Percentiles rank a stretch among this genome's conserved stretches.
These are phyloP conservation scores for Galago senegalensis DNA, from an alignment of 2,797 vertebrate species.

Conservation along the genomic window DNA sequence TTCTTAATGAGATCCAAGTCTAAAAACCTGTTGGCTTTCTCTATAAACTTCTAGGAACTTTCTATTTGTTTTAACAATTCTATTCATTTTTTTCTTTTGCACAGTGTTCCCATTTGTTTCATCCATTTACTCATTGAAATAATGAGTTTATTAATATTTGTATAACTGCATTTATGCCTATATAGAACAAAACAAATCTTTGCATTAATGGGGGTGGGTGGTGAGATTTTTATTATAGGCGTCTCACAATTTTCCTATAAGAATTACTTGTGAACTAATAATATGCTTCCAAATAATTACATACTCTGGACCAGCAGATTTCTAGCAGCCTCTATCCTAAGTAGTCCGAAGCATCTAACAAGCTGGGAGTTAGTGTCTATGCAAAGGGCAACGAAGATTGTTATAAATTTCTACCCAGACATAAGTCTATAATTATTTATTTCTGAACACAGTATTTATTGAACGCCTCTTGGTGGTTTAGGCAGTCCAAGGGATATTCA, in stretches of 20 bases:
- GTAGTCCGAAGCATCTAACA: not conserved
- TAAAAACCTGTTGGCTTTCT: not conserved
- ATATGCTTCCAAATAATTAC: conserved; percentile 12
- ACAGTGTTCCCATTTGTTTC: conserved; percentile 11
- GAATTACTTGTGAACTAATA: conserved; percentile 21
- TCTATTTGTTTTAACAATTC: not conserved
- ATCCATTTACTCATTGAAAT: not conserved
- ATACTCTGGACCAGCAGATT: conserved; percentile 51
- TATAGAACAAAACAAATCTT: not conserved
- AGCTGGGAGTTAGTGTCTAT: not conserved
- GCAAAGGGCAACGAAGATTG: not conserved
- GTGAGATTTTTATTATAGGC: not conserved
- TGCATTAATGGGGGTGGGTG: not conserved
- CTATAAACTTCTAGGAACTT: not conserved
- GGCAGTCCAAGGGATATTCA: not conserved
- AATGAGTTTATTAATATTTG: not conserved
- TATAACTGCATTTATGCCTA: not conserved
- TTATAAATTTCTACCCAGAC: not conserved
- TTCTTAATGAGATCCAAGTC: not conserved
- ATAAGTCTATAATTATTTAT: not conserved
- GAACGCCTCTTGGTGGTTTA: not conserved
- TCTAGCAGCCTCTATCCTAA: conserved; percentile 34
- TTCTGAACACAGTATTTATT: not conserved
- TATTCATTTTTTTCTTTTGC: not conserved
- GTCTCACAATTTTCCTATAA: not conserved